phyloP scores from a whole-genome alignment of 2,113 vertebrate species.

The Peromyscus californicus region DNA sequence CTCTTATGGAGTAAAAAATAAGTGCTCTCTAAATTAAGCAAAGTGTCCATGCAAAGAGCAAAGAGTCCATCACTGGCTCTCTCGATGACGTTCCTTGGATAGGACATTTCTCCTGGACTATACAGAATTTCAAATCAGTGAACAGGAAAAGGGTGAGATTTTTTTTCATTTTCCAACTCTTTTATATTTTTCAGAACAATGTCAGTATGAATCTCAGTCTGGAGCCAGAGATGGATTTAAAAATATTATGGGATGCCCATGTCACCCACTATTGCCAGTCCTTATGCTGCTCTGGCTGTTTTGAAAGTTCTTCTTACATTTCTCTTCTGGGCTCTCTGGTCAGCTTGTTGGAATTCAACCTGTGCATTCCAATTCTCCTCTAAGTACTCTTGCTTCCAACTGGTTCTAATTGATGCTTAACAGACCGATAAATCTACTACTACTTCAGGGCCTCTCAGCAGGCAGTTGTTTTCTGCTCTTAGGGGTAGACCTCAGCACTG shows the following conservation, averaged over 20 bases:
- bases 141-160: neutral
- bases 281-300: neutral
- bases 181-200: constrained; percentile 40
- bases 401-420: neutral
- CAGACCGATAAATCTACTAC: neutral
- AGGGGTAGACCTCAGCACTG: neutral
- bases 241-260: neutral
- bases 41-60: neutral
- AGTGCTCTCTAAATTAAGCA: constrained; percentile 47
- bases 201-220: neutral
- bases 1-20: constrained; percentile 58
- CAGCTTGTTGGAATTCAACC: neutral
- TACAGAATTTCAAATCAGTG: neutral
- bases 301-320: neutral
- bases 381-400: neutral
- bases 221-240: neutral
- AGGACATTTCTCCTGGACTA: neutral
- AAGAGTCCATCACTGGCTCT: neutral
- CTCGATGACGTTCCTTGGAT: neutral
- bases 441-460: neutral
- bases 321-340: neutral
- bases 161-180: neutral
- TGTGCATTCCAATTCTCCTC: neutral
- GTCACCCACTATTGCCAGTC: neutral
- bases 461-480: neutral